Evolutionary conservation across 2,797 vertebrate species (phyloP).

Genomic region (Ficedula albicollis): DNA sequence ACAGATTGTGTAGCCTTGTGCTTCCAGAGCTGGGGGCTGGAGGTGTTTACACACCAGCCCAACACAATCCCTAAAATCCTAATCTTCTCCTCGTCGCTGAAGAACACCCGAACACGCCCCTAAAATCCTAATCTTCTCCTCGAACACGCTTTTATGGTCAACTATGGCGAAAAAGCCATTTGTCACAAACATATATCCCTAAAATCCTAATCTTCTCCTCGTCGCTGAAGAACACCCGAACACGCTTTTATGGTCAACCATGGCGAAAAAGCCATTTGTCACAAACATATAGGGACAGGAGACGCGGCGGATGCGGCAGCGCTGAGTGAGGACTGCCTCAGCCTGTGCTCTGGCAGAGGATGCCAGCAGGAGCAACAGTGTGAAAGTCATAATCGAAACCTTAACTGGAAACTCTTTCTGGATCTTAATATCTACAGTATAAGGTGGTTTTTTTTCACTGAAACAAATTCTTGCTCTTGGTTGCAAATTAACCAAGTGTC

Average conservation of each 20-base stretch:
- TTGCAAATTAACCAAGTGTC: constrained; percentile 29
- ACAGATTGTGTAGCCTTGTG: fast-evolving
- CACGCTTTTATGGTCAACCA: neutral
- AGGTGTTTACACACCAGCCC: neutral
- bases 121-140: neutral
- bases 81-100: neutral
- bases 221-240: neutral
- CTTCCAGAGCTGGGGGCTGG: neutral
- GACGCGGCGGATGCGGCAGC: fast-evolving
- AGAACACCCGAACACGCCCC: neutral
- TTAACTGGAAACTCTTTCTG: neutral
- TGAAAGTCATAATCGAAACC: neutral
- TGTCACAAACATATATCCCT: no score
- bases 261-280: fast-evolving
- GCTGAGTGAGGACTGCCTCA: neutral
- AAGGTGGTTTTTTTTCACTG: neutral
- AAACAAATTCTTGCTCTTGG: constrained; percentile 1
- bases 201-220: neutral
- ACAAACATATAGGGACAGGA: neutral
- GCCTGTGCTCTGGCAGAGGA: neutral
- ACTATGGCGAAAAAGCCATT: fast-evolving
- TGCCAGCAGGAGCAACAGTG: neutral
- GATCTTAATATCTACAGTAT: neutral
- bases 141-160: fast-evolving
- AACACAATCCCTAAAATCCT: neutral